Percentiles rank a stretch among this genome's conserved stretches.
phyloP scores from a whole-genome alignment of 1,140 invertebrate genomes.

The Macrostomum lignano region DNA sequence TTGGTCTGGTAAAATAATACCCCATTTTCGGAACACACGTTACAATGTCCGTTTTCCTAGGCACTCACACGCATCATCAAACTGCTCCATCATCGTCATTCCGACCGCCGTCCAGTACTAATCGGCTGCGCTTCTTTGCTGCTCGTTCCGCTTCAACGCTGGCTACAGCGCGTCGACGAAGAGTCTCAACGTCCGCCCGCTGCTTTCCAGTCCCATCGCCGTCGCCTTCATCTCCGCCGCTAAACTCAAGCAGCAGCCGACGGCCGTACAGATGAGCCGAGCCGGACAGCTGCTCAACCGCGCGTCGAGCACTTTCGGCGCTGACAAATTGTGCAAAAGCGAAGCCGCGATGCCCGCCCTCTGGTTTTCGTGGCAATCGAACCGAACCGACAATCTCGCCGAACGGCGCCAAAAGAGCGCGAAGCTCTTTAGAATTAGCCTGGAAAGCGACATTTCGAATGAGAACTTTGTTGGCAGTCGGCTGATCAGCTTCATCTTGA shows the following conservation, averaged over 20 bases:
- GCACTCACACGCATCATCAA: too few species aligned
- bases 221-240: neutral
- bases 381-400: too few species aligned
- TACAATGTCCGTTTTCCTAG: too few species aligned
- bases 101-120: too few species aligned
- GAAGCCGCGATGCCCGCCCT: conserved; percentile 66
- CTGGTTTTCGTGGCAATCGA: conserved; percentile 62
- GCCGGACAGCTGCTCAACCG: conserved; percentile 62
- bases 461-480: conserved; percentile 45
- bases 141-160: too few species aligned
- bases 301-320: conserved; percentile 58
- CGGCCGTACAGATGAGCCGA: conserved; percentile 90
- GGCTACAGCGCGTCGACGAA: too few species aligned
- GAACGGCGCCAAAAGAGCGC: conserved; percentile 69
- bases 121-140: too few species aligned
- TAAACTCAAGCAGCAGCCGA: conserved; percentile 59
- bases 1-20: too few species aligned
- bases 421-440: conserved; percentile 56
- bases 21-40: too few species aligned
- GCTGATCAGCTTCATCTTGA: too few species aligned
- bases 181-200: too few species aligned
- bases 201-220: neutral
- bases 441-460: conserved; percentile 85
- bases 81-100: too few species aligned
- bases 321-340: conserved; percentile 72